These are phyloP conservation scores for Dendrophyllia cribrosa DNA, from an alignment of 64 coral and sea anemone species.

Conservation along the genomic window DNA sequence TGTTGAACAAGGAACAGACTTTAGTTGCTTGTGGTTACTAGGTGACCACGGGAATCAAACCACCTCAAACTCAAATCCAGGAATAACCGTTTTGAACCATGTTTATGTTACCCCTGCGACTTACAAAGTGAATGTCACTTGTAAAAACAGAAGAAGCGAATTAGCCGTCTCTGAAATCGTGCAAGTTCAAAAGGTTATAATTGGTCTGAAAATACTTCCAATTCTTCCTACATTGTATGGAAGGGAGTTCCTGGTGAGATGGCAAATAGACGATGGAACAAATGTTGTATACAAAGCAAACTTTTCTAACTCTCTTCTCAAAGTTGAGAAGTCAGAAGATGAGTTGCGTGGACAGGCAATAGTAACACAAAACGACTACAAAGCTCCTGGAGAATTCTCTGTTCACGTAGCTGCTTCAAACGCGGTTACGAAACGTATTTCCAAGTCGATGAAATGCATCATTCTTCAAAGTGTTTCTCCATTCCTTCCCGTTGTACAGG, in stretches of 20 bases:
- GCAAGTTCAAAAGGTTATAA: conserved; percentile 62
- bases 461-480: conserved; percentile 45
- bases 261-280: conserved; percentile 62
- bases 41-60: conserved; percentile 44
- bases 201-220: conserved; percentile 27
- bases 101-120: conserved; percentile 1
- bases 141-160: conserved; percentile 57
- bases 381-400: conserved; percentile 45
- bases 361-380: conserved; percentile 40
- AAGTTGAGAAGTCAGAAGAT: conserved; percentile 25
- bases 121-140: conserved; percentile 39
- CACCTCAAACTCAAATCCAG: background rate
- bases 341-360: conserved; percentile 4
- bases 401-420: conserved; percentile 56
- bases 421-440: conserved; percentile 9
- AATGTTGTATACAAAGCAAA: conserved; percentile 42
- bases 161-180: background rate
- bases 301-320: background rate
- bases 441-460: background rate
- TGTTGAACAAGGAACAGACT: conserved; percentile 5
- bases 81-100: background rate
- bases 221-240: conserved; percentile 56
- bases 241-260: conserved; percentile 39
- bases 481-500: conserved; percentile 10
- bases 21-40: conserved; percentile 58